Evolutionary conservation across 2,113 vertebrate species (phyloP).

Genomic region (Ahaetulla prasina): DNA sequence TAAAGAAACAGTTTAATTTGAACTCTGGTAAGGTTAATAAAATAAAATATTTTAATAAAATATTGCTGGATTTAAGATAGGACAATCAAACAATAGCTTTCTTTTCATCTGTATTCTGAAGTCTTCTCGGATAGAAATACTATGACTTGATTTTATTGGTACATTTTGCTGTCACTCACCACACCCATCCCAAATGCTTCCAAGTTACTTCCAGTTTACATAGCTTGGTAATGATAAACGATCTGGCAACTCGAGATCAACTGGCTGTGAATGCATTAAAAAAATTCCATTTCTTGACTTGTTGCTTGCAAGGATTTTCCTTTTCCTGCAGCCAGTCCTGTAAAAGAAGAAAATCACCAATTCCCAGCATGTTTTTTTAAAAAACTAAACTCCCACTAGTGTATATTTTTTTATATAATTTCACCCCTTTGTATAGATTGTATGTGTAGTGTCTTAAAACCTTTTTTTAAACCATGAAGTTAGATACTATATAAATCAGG

Average conservation of each 20-base stretch:
- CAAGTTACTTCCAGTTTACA: not conserved
- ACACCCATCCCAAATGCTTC: not conserved
- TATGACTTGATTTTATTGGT: not conserved
- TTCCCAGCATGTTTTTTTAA: not conserved
- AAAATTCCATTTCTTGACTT: not conserved
- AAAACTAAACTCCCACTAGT: not conserved
- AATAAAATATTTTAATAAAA: too few species aligned
- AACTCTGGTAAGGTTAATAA: not conserved
- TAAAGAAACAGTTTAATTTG: not conserved
- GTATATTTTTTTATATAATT: not conserved
- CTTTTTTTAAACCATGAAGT: not conserved
- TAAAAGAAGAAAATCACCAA: not conserved
- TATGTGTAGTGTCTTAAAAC: not conserved
- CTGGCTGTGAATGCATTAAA: not conserved
- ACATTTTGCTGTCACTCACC: not conserved
- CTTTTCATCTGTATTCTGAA: not conserved
- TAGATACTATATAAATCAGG: not conserved
- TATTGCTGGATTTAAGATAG: not conserved
- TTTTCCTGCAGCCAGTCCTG: not conserved
- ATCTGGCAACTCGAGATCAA: not conserved
- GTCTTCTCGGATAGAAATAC: not conserved
- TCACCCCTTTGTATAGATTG: not conserved
- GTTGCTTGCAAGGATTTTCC: not conserved
- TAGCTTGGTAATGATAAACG: not conserved
- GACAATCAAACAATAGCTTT: not conserved